Evolutionary conservation across 23 tunicate species (phyloP), one percentile per base, ranked within the genome.

Genomic region (Styela clava): DNA sequence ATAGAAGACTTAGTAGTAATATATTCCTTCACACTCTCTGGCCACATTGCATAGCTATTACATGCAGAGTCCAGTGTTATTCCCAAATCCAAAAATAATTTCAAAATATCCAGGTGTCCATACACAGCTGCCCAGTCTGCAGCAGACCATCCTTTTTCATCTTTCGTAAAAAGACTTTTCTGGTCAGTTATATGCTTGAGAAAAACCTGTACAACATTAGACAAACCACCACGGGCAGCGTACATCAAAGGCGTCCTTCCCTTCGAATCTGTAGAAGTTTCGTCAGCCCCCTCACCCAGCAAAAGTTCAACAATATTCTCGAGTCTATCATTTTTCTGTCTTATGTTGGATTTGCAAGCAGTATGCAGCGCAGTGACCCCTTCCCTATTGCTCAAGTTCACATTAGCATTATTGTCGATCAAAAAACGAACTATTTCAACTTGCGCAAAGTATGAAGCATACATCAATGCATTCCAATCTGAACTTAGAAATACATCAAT

Each of bases 381-480:
- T 61, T 79, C 79, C 2, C 68, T 29, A 23, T 78, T 81, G 73
- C 30, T 1, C 18, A 52, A 24, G 52, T 89, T 73, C 2, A 84
- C 82, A 79, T 89, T 74, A 52, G 88, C 85, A 30, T 84, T 84
- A 12, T 56, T 31, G 25, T 89, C 77, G 0, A 89, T 20, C 28
- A 89, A 64, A 18, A 62, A 31, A 33, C 79, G 22, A 21, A 89
- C 82, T 9, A 84, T 62, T 21, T 51, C 27, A 36, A 78, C 9
- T 29, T 89, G 83, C 21, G 81, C 84, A 84, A 89, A 89, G 64
- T 84, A 78, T n/a, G 88, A 72, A 23, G 94, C 94, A 74, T 89
- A 84, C 25, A 72, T 69, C 32, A 89, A 70, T 1, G 84, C 74
- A 21, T 88, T 70, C 94, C 94, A 89, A 2, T 85, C 88, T 33